These are phyloP conservation scores for Drosophila emarginata DNA, from an alignment of 2,888 invertebrate species.

Conservation along the genomic window DNA sequence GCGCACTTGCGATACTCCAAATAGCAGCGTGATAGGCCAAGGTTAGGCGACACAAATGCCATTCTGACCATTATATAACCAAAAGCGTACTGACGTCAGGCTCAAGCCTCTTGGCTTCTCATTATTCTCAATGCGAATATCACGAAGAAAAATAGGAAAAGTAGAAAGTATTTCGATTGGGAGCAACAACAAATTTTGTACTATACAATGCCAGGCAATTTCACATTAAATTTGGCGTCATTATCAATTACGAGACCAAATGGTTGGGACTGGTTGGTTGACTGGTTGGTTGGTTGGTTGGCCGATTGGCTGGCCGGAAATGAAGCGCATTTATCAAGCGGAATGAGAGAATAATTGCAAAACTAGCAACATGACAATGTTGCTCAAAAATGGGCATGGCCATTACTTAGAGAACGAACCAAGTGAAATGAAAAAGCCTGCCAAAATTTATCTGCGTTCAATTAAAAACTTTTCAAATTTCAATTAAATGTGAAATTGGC, in stretches of 20 bases:
- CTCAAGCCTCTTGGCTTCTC: conserved; percentile 11
- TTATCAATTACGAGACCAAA: conserved; percentile 68
- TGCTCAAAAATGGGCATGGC: not conserved
- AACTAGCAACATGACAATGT: conserved; percentile 69
- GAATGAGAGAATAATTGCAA: conserved; percentile 55
- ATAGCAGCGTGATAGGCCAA: conserved; percentile 28
- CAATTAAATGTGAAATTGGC: conserved; percentile 78
- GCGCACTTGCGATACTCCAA: conserved; percentile 10
- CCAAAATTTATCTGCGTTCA: conserved; percentile 71
- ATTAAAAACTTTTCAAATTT: conserved; percentile 80
- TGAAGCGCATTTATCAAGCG: conserved; percentile 60
- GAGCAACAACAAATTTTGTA: conserved; percentile 25
- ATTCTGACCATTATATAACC: conserved; percentile 68
- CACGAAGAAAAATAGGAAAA: conserved; percentile 14
- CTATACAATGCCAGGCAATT: conserved; percentile 53
- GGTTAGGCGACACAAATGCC: conserved; percentile 53
- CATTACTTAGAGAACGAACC: conserved; percentile 15
- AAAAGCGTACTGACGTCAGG: conserved; percentile 48
- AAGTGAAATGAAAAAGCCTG: conserved; percentile 21
- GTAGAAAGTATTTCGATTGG: conserved; percentile 21
- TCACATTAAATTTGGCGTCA: conserved; percentile 72
- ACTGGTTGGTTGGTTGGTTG: conserved; percentile 34
- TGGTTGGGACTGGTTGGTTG: not conserved
- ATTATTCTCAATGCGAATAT: not conserved
- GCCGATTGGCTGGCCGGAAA: conserved; percentile 59